Evolutionary conservation across 2,797 vertebrate species (phyloP).

Genomic region (Pipistrellus nathusii): DNA sequence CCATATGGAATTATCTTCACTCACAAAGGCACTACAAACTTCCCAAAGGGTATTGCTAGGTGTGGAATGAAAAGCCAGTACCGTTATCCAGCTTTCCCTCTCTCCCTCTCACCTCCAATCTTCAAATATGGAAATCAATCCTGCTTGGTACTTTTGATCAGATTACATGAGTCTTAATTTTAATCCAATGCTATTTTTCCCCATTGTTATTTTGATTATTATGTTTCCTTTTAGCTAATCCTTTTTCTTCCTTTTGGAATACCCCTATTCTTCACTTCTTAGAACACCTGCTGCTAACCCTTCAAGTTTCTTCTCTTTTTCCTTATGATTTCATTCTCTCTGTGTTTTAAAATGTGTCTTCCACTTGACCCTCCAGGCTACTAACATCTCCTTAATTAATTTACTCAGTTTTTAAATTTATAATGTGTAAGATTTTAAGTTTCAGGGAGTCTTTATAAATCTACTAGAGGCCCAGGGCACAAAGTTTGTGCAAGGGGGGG

Average conservation of each 20-base stretch:
- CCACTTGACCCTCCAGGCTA: neutral
- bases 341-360: neutral
- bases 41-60: neutral
- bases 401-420: neutral
- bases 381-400: neutral
- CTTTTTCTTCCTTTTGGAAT: neutral
- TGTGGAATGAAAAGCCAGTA: neutral
- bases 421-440: neutral
- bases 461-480: neutral
- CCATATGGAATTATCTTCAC: neutral
- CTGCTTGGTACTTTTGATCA: neutral
- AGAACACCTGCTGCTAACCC: neutral
- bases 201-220: neutral
- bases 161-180: neutral
- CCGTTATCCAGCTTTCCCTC: neutral
- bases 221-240: neutral
- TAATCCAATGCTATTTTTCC: neutral
- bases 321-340: neutral
- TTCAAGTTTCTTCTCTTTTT: neutral
- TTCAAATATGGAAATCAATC: neutral
- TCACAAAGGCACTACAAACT: neutral
- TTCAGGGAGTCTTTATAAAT: neutral
- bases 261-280: neutral
- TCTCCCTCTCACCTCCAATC: neutral
- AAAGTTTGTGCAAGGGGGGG: no score